Base-by-base conservation (phyloP, 1,140 invertebrate species). In the Gryllus bimaculatus region DNA sequence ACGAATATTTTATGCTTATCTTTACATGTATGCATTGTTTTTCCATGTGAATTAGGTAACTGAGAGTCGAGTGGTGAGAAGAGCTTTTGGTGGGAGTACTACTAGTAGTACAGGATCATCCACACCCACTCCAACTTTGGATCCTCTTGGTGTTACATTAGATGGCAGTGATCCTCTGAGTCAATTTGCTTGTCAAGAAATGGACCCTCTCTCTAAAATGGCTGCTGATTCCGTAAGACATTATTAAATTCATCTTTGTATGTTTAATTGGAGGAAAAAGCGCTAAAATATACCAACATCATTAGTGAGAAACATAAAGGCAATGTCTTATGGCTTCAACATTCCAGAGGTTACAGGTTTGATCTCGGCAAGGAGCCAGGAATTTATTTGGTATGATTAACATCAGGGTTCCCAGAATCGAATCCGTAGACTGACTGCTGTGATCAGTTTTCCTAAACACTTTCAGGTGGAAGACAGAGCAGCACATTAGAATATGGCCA, bases 161-260 rank as follows among this genome's bases (percentile, higher is more conserved):
- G 92, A 93, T 84, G 92, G 92, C 15, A 87, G 88, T n/a, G 93
- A 94, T 88, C 93, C 93, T 4, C 86, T 94, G 20, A 90, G 90
- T 47, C 90, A 92, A 81, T 92, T 93, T 87, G 90, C 89, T 7
- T 86, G 88, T 13, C 81, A 81, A 80, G 89, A 92, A 82, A 85
- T 90, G 82, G 91, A 92, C 85, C 91, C 91, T 47, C 85, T 92
- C 49, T 89, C 90, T 21, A 89, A 89, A 86, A 89, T 92, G 86
- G 88, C 89, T 75, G 88, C 88, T 83, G 89, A 90, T 8, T n/a
- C n/a, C n/a, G 48, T 20, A 12, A 48, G 47, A 87, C 83, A 83
- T 83, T 18, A 18, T 39, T 2, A 39, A 39, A 39, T 5, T 2
- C 26, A 39, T 39, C 26, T 2, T 39, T 39, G 26, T 39, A 5